phyloP scores from a whole-genome alignment of 2,888 invertebrate species.

The Epinotia nisella region DNA sequence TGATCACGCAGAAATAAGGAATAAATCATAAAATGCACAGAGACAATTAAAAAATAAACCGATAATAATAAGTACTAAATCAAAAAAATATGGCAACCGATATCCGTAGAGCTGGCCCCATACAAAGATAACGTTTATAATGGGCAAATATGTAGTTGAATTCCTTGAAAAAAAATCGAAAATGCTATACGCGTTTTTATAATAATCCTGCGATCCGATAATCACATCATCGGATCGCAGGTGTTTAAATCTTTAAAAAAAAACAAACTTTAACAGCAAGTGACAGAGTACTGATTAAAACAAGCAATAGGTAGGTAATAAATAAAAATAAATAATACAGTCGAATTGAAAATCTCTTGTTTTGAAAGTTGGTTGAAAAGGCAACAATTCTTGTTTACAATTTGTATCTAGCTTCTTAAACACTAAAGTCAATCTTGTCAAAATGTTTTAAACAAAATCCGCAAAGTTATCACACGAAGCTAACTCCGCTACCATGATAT shows the following conservation, averaged over 20 bases:
- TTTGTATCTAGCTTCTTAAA: constrained; percentile 44
- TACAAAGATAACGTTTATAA: neutral
- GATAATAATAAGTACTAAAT: neutral
- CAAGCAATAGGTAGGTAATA: too few species aligned
- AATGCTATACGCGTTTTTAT: too few species aligned
- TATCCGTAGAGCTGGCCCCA: neutral
- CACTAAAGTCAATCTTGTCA: constrained; percentile 51
- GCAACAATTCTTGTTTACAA: constrained; percentile 15
- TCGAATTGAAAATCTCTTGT: neutral
- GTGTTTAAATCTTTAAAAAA: too few species aligned
- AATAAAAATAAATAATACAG: too few species aligned
- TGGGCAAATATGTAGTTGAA: neutral
- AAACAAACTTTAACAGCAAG: too few species aligned
- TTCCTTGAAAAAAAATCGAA: neutral
- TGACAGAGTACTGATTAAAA: neutral
- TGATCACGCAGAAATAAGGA: constrained; percentile 2
- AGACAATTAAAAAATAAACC: neutral
- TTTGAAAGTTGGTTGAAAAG: neutral
- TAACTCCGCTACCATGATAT: constrained; percentile 66
- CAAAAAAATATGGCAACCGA: neutral
- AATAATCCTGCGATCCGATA: too few species aligned
- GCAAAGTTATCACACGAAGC: constrained; percentile 61
- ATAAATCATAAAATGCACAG: constrained; percentile 17
- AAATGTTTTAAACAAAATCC: constrained; percentile 55
- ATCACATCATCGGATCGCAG: too few species aligned